Conservation (phyloP, 2,797 vertebrate genomes). For the Zalophus californianus region DNA sequence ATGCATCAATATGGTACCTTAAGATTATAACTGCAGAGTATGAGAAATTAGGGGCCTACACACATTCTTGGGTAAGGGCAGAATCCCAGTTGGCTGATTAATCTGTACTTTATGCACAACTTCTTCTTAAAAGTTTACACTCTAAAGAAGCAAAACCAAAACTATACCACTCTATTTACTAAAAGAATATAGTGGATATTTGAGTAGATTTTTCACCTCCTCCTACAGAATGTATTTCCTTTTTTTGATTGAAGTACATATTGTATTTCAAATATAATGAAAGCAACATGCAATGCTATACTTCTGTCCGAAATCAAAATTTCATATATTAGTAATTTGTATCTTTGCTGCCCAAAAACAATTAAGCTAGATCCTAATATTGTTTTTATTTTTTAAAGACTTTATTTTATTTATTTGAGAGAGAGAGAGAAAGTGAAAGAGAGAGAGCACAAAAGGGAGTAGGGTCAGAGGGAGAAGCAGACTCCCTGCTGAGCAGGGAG, state of each 20-base stretch:
- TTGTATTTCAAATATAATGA: background rate
- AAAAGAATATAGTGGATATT: background rate
- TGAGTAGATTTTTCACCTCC: background rate
- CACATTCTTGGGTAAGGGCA: background rate
- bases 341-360: background rate
- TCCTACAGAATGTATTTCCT: background rate
- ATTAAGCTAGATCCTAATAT: background rate
- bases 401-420: no score
- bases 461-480: no score
- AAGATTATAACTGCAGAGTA: background rate
- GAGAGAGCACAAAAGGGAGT: no score
- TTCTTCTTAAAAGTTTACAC: slow-evolving; percentile 27
- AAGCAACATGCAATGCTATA: background rate
- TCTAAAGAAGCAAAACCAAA: background rate
- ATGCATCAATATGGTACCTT: background rate
- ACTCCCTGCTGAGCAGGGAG: no score
- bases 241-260: background rate
- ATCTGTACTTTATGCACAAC: background rate
- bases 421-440: no score
- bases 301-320: background rate
- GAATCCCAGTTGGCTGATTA: background rate
- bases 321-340: background rate
- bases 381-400: background rate
- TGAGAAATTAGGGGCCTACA: background rate
- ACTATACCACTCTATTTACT: background rate